A percentile compares a stretch with the other conserved stretches of the same genome.
Conservation (phyloP, 2,113 vertebrate genomes). For the Corvus hawaiiensis region DNA sequence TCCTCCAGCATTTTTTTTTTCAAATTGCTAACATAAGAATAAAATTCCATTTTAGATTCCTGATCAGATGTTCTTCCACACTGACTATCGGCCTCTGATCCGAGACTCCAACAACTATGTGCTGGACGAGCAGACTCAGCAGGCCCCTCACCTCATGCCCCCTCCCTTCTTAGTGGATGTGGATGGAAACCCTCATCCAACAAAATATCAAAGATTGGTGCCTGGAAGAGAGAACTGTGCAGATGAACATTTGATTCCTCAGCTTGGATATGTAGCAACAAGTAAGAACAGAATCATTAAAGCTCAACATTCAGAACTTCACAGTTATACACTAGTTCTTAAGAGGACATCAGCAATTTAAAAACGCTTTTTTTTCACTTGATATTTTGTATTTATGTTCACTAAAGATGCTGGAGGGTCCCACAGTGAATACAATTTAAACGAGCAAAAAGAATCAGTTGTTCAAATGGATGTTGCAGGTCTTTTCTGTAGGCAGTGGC, state of each 20-base stretch:
- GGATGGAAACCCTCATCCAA: conserved; percentile 95
- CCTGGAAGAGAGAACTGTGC: conserved; percentile 92
- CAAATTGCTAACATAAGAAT: not conserved
- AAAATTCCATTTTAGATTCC: conserved; percentile 81
- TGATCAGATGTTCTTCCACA: conserved; percentile 99
- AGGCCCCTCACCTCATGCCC: conserved; percentile 98
- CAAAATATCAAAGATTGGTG: conserved; percentile 90
- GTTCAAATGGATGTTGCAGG: not conserved
- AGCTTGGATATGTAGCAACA: conserved; percentile 93
- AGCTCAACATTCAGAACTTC: not conserved
- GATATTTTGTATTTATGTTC: accelerated
- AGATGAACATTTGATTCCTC: conserved; percentile 92
- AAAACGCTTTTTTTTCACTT: not conserved
- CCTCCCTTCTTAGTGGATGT: conserved; percentile 96
- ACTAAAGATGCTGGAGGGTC: not conserved
- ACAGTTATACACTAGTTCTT: not conserved
- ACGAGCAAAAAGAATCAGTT: accelerated
- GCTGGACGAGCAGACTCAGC: conserved; percentile 96
- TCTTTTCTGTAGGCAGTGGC: not conserved
- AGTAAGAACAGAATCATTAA: conserved; percentile 73
- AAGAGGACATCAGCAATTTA: not conserved
- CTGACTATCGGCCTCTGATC: conserved; percentile 94
- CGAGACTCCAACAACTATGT: conserved; percentile 92
- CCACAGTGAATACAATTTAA: not conserved
- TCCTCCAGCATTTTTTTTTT: not conserved